Conservation (phyloP, 2,888 invertebrate genomes). For the Coenonympha glycerion region DNA sequence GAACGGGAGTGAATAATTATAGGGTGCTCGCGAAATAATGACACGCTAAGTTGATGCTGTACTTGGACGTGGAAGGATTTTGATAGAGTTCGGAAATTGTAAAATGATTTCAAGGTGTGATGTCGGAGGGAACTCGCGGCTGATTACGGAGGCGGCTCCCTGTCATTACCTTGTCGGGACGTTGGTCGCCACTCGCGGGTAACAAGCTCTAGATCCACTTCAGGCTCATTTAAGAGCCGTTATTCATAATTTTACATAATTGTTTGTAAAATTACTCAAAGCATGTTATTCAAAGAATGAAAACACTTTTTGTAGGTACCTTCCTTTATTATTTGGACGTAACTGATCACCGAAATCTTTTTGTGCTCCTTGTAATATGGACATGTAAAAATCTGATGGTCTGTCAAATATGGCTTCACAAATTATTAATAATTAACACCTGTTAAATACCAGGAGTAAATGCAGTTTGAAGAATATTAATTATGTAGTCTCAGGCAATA, state of each 20-base stretch:
- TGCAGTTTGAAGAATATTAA: slow-evolving; percentile 7
- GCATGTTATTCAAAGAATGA: not conserved
- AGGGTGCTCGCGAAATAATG: slow-evolving; percentile 53
- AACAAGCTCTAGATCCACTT: slow-evolving; percentile 45
- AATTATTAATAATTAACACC: not conserved
- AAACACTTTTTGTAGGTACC: not conserved
- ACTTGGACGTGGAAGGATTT: slow-evolving; percentile 53
- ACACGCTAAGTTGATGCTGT: slow-evolving; percentile 55
- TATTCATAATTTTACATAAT: slow-evolving; percentile 8
- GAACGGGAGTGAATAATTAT: slow-evolving; percentile 55
- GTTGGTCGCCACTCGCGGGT: slow-evolving; percentile 39
- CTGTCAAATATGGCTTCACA: not conserved
- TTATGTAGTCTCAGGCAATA: slow-evolving; percentile 6
- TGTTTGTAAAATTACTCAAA: not conserved
- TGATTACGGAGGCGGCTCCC: slow-evolving; percentile 59
- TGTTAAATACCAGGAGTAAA: slow-evolving; percentile 1
- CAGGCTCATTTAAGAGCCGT: slow-evolving; percentile 26
- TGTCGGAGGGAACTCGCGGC: slow-evolving; percentile 61
- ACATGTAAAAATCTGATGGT: not conserved
- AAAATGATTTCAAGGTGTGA: slow-evolving; percentile 64
- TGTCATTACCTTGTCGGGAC: slow-evolving; percentile 61
- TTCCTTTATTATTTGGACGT: not conserved
- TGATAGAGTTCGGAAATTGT: slow-evolving; percentile 58
- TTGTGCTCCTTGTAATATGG: not conserved
- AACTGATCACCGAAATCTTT: not conserved